These are phyloP conservation scores for Eira barbara DNA, from an alignment of 2,113 vertebrate genomes.

Conservation along the genomic window DNA sequence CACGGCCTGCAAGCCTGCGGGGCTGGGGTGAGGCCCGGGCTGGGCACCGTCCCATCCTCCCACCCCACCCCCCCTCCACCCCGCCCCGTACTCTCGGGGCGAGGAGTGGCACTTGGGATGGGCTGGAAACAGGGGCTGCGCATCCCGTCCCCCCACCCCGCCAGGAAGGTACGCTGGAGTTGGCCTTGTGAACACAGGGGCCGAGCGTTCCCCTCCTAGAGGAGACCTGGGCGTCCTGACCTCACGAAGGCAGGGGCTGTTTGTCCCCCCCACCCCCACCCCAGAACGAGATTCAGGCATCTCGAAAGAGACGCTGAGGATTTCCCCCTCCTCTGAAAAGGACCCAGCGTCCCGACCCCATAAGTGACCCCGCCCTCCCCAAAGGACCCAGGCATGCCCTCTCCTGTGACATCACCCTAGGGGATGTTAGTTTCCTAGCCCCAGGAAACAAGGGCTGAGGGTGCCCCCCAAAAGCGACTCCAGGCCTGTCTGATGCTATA, in stretches of 20 bases:
- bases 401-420: background rate
- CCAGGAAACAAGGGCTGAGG: background rate
- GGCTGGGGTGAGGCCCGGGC: constrained; percentile 26
- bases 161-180: background rate
- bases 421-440: background rate
- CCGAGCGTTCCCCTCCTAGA: background rate
- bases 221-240: background rate
- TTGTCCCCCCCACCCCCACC: background rate
- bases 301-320: background rate
- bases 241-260: background rate
- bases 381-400: background rate
- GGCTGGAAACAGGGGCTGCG: background rate
- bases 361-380: background rate
- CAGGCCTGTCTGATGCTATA: background rate
- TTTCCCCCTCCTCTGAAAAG: background rate
- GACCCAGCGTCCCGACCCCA: background rate
- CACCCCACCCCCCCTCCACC: background rate
- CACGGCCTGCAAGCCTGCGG: background rate
- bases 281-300: background rate
- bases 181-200: background rate
- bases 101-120: background rate
- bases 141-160: background rate
- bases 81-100: background rate
- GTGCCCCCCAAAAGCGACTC: background rate
- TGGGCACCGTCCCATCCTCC: background rate